Evolutionary conservation across 2,797 vertebrate species (phyloP).

Genomic region (Atherinosoma microstoma): DNA sequence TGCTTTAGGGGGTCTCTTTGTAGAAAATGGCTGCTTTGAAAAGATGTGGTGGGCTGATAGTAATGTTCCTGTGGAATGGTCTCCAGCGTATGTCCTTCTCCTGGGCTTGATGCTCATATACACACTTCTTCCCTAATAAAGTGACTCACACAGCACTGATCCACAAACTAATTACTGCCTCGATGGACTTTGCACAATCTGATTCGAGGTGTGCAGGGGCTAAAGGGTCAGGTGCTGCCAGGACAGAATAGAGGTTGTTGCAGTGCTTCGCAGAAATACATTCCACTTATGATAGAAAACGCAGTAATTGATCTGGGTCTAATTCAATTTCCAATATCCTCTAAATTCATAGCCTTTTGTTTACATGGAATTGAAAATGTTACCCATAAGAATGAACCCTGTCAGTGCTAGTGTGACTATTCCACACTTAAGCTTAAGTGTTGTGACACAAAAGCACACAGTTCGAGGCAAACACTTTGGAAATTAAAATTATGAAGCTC

Average conservation of each 20-base stretch:
- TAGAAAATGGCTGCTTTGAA: conserved; percentile 76
- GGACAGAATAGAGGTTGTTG: conserved; percentile 39
- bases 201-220: conserved; percentile 50
- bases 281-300: conserved; percentile 55
- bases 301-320: conserved; percentile 54
- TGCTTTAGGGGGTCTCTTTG: conserved; percentile 73
- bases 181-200: conserved; percentile 64
- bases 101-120: conserved; percentile 34
- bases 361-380: conserved; percentile 55
- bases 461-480: neutral
- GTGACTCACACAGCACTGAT: conserved; percentile 47
- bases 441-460: conserved; percentile 13
- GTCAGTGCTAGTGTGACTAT: conserved; percentile 33
- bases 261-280: conserved; percentile 30
- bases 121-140: conserved; percentile 45
- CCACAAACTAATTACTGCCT: conserved; percentile 64
- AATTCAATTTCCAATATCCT: conserved; percentile 63
- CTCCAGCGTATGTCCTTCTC: conserved; percentile 38
- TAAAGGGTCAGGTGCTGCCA: conserved; percentile 40
- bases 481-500: conserved; percentile 1
- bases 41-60: conserved; percentile 69
- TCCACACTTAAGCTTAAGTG: conserved; percentile 44
- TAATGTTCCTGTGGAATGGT: conserved; percentile 53
- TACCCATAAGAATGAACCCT: conserved; percentile 56
- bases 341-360: conserved; percentile 49